These are phyloP conservation scores for Cydia amplana DNA, from an alignment of 1,140 invertebrate genomes.

Conservation along the genomic window DNA sequence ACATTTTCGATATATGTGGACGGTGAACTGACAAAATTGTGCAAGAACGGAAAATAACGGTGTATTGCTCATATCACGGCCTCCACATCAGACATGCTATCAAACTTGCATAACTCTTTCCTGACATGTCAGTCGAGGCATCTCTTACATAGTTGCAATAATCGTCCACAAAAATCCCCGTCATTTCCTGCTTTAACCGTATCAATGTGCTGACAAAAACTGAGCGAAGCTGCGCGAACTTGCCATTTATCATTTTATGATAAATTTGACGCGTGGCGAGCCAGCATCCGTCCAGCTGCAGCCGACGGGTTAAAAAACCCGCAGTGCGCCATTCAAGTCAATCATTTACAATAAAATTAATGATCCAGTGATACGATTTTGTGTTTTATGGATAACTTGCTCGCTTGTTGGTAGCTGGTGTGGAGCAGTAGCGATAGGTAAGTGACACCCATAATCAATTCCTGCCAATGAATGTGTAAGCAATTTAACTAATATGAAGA, in stretches of 20 bases:
- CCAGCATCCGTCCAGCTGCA: constrained; percentile 33
- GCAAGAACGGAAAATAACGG: background rate
- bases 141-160: constrained; percentile 13
- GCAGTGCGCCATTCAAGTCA: constrained; percentile 33
- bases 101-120: background rate
- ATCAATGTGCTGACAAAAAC: constrained; percentile 15
- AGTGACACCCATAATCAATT: background rate
- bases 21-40: background rate
- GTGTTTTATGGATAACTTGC: constrained; percentile 4
- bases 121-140: background rate
- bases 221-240: background rate
- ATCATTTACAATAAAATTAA: constrained; percentile 24
- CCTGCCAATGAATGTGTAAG: background rate
- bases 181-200: constrained; percentile 14
- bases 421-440: background rate
- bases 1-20: too few relatives aligned
- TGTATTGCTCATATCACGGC: background rate
- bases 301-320: constrained; percentile 11
- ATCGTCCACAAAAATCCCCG: constrained; percentile 4
- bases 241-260: constrained; percentile 32
- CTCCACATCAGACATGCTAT: background rate
- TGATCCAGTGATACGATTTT: constrained; percentile 1
- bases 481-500: too few relatives aligned
- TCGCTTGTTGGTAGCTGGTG: background rate
- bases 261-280: constrained; percentile 33